These are phyloP conservation scores for Aphyosemion australe DNA, from an alignment of 2,113 vertebrate genomes.

Conservation along the genomic window DNA sequence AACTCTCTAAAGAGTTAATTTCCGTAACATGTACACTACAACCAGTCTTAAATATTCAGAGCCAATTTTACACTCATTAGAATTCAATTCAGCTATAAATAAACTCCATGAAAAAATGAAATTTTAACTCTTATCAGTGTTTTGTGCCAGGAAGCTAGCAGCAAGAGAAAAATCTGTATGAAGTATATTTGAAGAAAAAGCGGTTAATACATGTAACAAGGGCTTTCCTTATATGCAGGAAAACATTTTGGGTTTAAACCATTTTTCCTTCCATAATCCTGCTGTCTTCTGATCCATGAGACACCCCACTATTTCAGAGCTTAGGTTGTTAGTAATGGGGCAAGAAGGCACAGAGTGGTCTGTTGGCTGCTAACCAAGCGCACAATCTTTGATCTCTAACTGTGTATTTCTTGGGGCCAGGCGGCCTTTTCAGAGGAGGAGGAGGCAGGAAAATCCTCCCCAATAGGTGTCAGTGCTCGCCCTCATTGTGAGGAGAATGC, in stretches of 20 bases:
- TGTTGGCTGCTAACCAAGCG: conserved; percentile 65
- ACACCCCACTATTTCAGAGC: conserved; percentile 37
- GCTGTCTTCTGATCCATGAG: conserved; percentile 38
- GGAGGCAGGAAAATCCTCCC: conserved; percentile 30
- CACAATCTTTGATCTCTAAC: conserved; percentile 74
- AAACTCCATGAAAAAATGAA: no score
- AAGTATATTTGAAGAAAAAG: not conserved
- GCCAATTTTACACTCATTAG: no score
- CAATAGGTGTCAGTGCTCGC: conserved; percentile 72
- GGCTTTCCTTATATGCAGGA: not conserved
- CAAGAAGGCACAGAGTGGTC: conserved; percentile 58
- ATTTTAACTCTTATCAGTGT: no score
- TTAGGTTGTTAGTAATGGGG: conserved; percentile 48
- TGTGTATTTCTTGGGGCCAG: conserved; percentile 50
- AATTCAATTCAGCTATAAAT: no score
- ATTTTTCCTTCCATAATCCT: conserved; percentile 43
- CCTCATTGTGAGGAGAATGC: conserved; percentile 64
- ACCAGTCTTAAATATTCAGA: no score
- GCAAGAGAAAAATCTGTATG: no score
- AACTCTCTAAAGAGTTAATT: no score
- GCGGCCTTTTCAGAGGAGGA: conserved; percentile 38
- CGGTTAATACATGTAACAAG: not conserved
- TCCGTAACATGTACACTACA: no score
- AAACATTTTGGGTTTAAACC: conserved; percentile 31
- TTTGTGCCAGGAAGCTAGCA: no score